Evolutionary conservation across 2,888 invertebrate genomes (phyloP).

Genomic region (Leucophora obtusa): DNA sequence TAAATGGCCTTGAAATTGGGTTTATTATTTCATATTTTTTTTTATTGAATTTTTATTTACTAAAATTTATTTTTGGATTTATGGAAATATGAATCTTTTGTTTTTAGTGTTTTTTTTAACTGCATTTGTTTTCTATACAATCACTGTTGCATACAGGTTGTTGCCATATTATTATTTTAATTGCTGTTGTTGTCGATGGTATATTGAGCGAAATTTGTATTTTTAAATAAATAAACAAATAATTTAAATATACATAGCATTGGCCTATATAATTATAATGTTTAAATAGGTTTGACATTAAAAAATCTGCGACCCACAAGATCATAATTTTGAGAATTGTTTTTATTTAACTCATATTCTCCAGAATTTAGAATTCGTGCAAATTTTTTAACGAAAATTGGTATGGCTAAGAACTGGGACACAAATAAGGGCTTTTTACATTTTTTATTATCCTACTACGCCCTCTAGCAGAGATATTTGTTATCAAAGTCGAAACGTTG

Average conservation of each 20-base stretch:
- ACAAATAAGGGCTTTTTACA: too few species aligned
- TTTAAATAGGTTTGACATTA: neutral
- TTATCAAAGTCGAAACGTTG: too few species aligned
- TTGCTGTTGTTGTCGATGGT: neutral
- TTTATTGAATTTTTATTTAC: neutral
- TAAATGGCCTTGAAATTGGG: constrained; percentile 40
- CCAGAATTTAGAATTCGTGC: too few species aligned
- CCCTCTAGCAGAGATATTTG: too few species aligned
- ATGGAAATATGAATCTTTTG: constrained; percentile 21
- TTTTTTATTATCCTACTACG: too few species aligned
- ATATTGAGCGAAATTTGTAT: constrained; percentile 1
- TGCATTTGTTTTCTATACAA: neutral
- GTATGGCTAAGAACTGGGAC: too few species aligned
- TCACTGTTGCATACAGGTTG: constrained; percentile 2
- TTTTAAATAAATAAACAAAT: constrained; percentile 1
- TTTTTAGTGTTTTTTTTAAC: neutral
- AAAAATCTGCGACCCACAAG: neutral
- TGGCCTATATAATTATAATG: neutral
- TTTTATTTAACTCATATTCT: too few species aligned
- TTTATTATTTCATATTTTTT: constrained; percentile 32
- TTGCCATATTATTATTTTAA: neutral
- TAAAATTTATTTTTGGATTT: constrained; percentile 37
- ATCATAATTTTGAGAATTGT: too few species aligned
- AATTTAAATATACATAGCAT: neutral
- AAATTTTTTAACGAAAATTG: too few species aligned